phyloP scores from a whole-genome alignment of 1,140 invertebrate genomes.

The Temnothorax nylanderi region DNA sequence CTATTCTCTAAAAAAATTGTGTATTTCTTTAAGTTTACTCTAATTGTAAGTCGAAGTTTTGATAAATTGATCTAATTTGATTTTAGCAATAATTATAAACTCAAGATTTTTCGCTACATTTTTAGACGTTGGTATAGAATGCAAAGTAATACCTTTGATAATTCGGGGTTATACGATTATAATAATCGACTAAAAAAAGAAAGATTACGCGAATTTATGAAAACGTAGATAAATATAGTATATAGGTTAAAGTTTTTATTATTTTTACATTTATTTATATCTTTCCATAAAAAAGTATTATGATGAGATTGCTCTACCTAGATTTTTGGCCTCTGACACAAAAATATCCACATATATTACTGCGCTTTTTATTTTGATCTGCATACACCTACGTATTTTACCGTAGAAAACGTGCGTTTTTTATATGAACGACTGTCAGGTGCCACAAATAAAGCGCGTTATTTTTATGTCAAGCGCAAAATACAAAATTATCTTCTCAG shows the following conservation, averaged over 20 bases:
- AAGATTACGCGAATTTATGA: background rate
- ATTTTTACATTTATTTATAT: conserved; percentile 20
- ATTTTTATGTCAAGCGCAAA: conserved; percentile 11
- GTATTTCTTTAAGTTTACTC: background rate
- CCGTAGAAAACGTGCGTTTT: conserved; percentile 10
- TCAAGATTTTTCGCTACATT: background rate
- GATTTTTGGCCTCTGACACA: background rate
- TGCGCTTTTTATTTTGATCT: conserved; percentile 22
- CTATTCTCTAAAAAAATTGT: background rate
- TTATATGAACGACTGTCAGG: background rate
- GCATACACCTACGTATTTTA: conserved; percentile 14
- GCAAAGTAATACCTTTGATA: background rate
- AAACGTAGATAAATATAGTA: background rate
- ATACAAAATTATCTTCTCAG: conserved; percentile 19
- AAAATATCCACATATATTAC: conserved; percentile 34
- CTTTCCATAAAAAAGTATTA: conserved; percentile 27
- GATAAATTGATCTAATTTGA: background rate
- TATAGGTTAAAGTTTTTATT: conserved; percentile 27
- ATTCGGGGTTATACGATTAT: background rate
- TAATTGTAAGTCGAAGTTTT: background rate
- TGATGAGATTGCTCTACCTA: background rate
- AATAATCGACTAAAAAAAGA: background rate
- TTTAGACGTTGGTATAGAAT: background rate
- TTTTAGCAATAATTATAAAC: background rate
- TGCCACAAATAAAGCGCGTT: conserved; percentile 26